Base-by-base conservation (phyloP, 2,888 invertebrate genomes). In the Sarcophaga caerulescens region DNA sequence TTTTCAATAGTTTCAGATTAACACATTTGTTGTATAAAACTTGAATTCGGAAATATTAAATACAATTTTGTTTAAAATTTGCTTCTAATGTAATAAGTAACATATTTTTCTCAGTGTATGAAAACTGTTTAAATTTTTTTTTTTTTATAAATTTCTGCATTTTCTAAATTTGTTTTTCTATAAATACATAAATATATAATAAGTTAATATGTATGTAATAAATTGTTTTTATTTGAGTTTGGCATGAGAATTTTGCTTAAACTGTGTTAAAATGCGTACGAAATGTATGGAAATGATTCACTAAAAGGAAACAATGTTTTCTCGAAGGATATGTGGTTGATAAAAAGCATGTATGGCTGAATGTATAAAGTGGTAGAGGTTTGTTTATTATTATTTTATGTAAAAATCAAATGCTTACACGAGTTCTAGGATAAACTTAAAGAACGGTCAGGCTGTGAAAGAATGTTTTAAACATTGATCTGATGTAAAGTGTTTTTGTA, bases 241-340 rank as follows among this genome's bases (percentile, higher is more conserved):
- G 83, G 86, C 86, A 86, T 86, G 86, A 81, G 84, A 86, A 86
- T 81, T 86, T 85, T 70, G 86, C 83, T 84, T 66, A 60, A 65
- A 76, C 25, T 68, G 80, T 59, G 73, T 75, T 63, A 57, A 23
- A 80, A 77, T 65, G 80, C 73, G 63, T 69, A 65, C 45, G 21
- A 35, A 66, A 81, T 81, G 74, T 68, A 66, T 19, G 69, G 74
- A 74, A 82, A 74, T 75, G n/a, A n/a, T 19, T 17, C 10, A 19
- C 10, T 45, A 60, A 59, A 52, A 35, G 8, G 35, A 10, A 35
- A 35, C 8, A 35, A 35, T 2, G 35, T 35, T 8, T 35, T 35
- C 8, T 35, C 10, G 10, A 35, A 35, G 35, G 35, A 35, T 35
- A 35, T 35, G 35, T 35, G 2, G 10, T 35, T 35, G 35, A 35